Evolutionary conservation across 2,797 vertebrate genomes (phyloP).

Genomic region (Tragopan temminckii): DNA sequence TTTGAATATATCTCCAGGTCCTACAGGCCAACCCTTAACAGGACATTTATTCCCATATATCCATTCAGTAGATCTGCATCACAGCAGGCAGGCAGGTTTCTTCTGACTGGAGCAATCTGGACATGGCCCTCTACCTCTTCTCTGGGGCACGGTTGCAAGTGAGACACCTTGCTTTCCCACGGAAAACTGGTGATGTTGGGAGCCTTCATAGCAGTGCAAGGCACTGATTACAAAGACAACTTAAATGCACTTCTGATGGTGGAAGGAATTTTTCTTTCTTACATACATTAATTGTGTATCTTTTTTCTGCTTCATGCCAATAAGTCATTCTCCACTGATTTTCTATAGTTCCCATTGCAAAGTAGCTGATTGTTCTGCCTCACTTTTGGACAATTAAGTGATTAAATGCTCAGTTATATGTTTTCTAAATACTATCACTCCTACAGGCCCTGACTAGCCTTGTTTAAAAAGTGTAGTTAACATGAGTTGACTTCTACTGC

Average conservation of each 20-base stretch:
- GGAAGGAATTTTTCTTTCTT: not conserved
- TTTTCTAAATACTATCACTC: not conserved
- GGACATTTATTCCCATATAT: not conserved
- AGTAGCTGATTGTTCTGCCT: not conserved
- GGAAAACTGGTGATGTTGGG: not conserved
- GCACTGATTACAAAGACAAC: not conserved
- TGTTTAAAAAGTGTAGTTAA: not conserved
- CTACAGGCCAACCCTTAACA: not conserved
- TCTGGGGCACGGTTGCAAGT: not conserved
- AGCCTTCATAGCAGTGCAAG: not conserved
- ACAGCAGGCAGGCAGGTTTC: not conserved
- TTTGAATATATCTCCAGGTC: not conserved
- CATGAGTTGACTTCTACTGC: not conserved
- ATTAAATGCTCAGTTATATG: not conserved
- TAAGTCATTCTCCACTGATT: not conserved
- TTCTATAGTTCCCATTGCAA: not conserved
- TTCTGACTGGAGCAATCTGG: not conserved
- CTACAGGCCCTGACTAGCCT: not conserved
- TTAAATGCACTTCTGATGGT: not conserved
- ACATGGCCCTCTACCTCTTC: not conserved
- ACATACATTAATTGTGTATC: not conserved
- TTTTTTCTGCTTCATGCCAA: fast-evolving
- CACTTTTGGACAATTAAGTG: not conserved
- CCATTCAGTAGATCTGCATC: not conserved
- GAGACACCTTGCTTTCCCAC: not conserved